Evolutionary conservation across 1,140 invertebrate genomes (phyloP).

Genomic region (Pollicipes pollicipes): DNA sequence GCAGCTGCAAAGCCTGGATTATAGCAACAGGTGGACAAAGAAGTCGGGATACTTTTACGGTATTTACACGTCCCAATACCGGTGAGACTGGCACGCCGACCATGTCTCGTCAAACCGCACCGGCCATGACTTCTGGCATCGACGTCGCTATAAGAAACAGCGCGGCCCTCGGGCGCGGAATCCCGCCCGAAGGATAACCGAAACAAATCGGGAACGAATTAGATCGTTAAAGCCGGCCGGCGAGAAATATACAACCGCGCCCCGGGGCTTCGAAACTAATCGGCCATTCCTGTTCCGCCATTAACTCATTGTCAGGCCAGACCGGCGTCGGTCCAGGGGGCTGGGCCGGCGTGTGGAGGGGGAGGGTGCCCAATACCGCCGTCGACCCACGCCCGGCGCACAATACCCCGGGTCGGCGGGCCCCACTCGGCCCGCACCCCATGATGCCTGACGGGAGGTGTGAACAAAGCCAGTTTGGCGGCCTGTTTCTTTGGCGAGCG

Average conservation of each 20-base stretch:
- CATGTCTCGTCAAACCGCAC: too few species aligned
- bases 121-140: too few species aligned
- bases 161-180: not conserved
- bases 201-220: slow-evolving; percentile 2
- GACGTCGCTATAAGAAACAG: too few species aligned
- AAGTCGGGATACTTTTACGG: too few species aligned
- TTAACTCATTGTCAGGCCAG: not conserved
- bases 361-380: not conserved
- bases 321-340: too few species aligned
- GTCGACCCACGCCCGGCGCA: not conserved
- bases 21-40: too few species aligned
- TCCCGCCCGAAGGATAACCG: not conserved
- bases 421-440: too few species aligned
- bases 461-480: not conserved
- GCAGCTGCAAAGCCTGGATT: too few species aligned
- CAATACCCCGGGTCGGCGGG: not conserved
- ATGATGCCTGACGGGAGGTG: not conserved
- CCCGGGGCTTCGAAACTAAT: not conserved
- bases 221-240: not conserved
- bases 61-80: too few species aligned
- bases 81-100: too few species aligned
- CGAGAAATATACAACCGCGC: not conserved
- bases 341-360: not conserved
- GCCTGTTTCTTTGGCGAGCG: not conserved
- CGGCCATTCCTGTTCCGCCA: not conserved